Evolutionary conservation across 2,888 invertebrate genomes (phyloP).

Genomic region (Lithophane socia): DNA sequence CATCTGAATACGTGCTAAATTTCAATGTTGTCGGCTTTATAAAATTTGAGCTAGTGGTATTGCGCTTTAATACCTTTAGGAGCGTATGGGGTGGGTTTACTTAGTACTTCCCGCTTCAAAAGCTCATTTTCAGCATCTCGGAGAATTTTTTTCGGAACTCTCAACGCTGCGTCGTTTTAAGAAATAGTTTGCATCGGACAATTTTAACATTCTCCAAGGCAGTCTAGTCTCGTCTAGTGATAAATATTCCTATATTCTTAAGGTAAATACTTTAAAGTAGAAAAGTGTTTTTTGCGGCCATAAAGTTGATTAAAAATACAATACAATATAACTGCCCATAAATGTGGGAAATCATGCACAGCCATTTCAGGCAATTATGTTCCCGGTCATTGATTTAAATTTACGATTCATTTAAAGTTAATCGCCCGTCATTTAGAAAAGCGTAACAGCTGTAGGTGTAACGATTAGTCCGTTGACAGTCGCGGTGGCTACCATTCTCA

Average conservation of each 20-base stretch:
- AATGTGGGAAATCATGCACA: not conserved
- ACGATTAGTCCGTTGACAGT: conserved; percentile 52
- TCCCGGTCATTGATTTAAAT: conserved; percentile 47
- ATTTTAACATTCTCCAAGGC: not conserved
- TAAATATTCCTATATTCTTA: conserved; percentile 5
- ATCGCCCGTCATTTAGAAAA: conserved; percentile 50
- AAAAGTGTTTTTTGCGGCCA: not conserved
- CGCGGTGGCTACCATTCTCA: conserved; percentile 35
- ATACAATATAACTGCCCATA: no score
- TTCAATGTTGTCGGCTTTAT: conserved; percentile 8
- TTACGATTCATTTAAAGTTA: conserved; percentile 53
- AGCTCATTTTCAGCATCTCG: conserved; percentile 23
- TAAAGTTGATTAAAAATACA: conserved; percentile 13
- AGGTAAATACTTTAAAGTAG: not conserved
- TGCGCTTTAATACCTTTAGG: conserved; percentile 17
- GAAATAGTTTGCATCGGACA: conserved; percentile 29
- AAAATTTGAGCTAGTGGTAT: conserved; percentile 10
- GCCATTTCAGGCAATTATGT: conserved; percentile 24
- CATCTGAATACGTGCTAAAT: conserved; percentile 8
- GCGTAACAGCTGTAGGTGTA: conserved; percentile 44
- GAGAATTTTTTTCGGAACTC: conserved; percentile 3
- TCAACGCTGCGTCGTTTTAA: conserved; percentile 16
- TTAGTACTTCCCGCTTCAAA: not conserved
- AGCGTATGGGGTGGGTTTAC: conserved; percentile 6
- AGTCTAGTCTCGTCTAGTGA: not conserved